A percentile compares a stretch with the other conserved stretches of the same genome.
Evolutionary conservation across 2,113 vertebrate genomes (phyloP).

Genomic region (Malurus melanocephalus): DNA sequence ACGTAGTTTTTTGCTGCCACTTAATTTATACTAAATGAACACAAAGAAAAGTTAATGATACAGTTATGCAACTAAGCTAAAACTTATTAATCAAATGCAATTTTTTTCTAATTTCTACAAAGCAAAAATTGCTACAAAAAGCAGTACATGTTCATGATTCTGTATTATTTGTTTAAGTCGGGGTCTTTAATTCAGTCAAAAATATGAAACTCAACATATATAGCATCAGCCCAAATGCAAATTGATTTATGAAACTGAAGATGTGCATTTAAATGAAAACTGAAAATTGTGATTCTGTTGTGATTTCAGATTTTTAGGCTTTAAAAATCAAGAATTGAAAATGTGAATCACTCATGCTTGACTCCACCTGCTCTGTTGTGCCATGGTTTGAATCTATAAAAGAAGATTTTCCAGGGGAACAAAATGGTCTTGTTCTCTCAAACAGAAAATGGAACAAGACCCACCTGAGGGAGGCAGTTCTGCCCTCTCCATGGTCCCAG

Average conservation of each 20-base stretch:
- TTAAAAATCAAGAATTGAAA: background rate
- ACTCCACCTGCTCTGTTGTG: background rate
- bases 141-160: fast-evolving
- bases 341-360: background rate
- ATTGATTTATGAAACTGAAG: background rate
- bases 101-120: background rate
- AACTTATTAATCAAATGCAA: background rate
- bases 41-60: background rate
- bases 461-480: background rate
- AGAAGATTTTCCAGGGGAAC: background rate
- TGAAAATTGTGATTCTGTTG: background rate
- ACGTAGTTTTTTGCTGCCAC: background rate
- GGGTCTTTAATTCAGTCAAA: background rate
- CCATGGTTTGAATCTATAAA: background rate
- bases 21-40: background rate
- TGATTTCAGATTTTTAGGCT: background rate
- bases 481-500: background rate
- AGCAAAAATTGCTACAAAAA: background rate
- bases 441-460: background rate
- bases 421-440: background rate
- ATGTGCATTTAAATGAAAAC: background rate
- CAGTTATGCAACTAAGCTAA: background rate
- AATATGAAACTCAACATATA: background rate
- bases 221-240: background rate
- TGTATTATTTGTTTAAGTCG: background rate